A percentile compares a stretch with the other conserved stretches of the same genome.
Conservation (phyloP, 2,888 invertebrate genomes). For the Lithophane socia region DNA sequence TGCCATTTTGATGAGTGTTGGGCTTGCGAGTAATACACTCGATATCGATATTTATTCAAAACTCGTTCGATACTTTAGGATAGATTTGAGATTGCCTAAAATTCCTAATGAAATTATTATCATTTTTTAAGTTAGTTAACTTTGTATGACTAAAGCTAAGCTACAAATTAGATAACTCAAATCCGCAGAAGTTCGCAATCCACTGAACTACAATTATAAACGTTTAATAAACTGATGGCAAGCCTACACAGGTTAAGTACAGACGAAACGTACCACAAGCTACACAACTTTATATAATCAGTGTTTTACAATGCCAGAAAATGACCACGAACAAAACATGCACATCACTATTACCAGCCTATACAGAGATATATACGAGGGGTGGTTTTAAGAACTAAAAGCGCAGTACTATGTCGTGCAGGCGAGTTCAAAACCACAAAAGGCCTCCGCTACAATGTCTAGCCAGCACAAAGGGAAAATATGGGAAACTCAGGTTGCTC, state of each 20-base stretch:
- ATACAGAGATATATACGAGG: slow-evolving; percentile 63
- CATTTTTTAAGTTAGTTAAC: background rate
- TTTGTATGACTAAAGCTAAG: no score
- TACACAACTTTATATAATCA: no score
- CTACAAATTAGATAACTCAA: background rate
- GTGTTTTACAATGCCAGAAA: no score
- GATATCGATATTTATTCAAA: slow-evolving; percentile 53
- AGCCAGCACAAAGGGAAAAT: slow-evolving; percentile 73
- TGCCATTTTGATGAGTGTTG: slow-evolving; percentile 75
- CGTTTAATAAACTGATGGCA: no score
- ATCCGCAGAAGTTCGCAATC: no score
- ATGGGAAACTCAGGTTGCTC: slow-evolving; percentile 67
- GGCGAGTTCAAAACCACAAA: slow-evolving; percentile 82
- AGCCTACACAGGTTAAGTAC: background rate
- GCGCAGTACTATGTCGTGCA: slow-evolving; percentile 78
- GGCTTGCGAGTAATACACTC: slow-evolving; percentile 32
- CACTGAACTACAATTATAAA: background rate
- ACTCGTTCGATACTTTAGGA: background rate
- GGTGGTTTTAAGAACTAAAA: slow-evolving; percentile 86
- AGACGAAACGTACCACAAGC: background rate
- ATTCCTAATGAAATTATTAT: background rate
- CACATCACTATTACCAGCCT: slow-evolving; percentile 53
- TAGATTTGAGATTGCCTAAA: background rate
- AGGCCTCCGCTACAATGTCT: slow-evolving; percentile 82
- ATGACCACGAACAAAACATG: slow-evolving; percentile 24